Base-by-base conservation (phyloP, 2,888 invertebrate species). In the Mimas tiliae region DNA sequence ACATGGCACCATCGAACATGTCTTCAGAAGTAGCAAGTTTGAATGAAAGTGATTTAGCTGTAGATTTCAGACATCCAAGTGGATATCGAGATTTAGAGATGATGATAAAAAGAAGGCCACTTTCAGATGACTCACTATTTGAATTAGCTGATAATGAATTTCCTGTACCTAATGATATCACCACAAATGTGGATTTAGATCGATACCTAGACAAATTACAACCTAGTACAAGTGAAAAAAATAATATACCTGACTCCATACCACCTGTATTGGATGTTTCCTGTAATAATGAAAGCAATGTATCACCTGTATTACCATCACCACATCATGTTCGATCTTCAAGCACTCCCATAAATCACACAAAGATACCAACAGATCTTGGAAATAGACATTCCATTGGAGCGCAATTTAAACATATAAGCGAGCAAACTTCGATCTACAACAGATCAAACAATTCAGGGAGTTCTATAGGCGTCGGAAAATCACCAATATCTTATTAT, bases 91-190 rank as follows among this genome's bases (percentile, higher is more conserved):
- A 95, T 69, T 93, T 95, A 51, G 95, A 95, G 76, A 91, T 94
- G 34, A 94, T 95, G 74, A 84, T 96, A 52, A 97, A 96, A 77
- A 92, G 97, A 63, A 91, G 96, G 72, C 97, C 97, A 0, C 94
- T 97, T 4, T 96, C 97, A 21, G 96, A 96, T 79, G 96, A 97
- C 75, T 96, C 96, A 62, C 89, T 95, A 52, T 96, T 96, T 79
- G 96, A 96, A 81, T 90, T 96, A 53, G 95, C 95, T 67, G 94
- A 95, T 12, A 86, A 95, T 21, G 94, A 95, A 73, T 94, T 94
- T 68, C 93, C 94, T 48, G 91, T 92, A 67, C 90, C 93, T 47
- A 80, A 70, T 74, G 95, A 95, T 50, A 85, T 87, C 6, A 78
- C 89, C 3, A 88, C 93, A 33, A 95, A 94, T 70, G 91, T 95